A percentile compares a stretch with the other conserved stretches of the same genome.
Conservation (phyloP, 2,888 invertebrate species). For the Platypus cylindrus region DNA sequence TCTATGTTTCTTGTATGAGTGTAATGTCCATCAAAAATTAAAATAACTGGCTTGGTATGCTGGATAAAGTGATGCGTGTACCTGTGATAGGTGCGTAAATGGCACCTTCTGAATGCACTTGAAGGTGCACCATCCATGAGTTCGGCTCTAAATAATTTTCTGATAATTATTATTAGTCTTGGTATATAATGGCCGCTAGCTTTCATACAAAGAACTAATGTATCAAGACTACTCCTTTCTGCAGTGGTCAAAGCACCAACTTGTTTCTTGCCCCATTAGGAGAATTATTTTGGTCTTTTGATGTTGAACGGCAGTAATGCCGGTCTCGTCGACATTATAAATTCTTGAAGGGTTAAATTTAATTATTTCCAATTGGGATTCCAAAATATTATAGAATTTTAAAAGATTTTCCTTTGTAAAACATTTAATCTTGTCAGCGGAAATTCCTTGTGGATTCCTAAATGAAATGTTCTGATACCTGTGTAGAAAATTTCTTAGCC, state of each 20-base stretch:
- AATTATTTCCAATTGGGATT: conserved; percentile 18
- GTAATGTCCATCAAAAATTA: conserved; percentile 2
- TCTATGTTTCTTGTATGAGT: conserved; percentile 4
- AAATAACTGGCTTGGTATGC: not conserved
- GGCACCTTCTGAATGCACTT: conserved; percentile 18
- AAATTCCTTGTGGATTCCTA: not conserved
- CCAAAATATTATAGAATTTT: conserved; percentile 22
- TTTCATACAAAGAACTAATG: conserved; percentile 11
- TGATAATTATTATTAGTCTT: conserved; percentile 6
- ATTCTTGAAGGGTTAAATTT: conserved; percentile 16
- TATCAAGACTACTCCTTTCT: conserved; percentile 11
- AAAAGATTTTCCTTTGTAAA: conserved; percentile 7
- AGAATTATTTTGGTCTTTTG: conserved; percentile 7
- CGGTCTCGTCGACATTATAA: conserved; percentile 21
- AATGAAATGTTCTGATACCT: not conserved
- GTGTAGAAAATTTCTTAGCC: not conserved
- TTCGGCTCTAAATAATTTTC: conserved; percentile 21
- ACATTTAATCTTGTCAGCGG: conserved; percentile 1
- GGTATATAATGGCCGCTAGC: conserved; percentile 12
- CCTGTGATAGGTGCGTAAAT: conserved; percentile 6
- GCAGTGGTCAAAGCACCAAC: conserved; percentile 17
- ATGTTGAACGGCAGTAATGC: conserved; percentile 10
- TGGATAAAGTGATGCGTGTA: conserved; percentile 14
- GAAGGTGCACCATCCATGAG: conserved; percentile 24
- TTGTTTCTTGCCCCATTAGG: conserved; percentile 20